Evolutionary conservation across 2,888 invertebrate species (phyloP).

Genomic region (Leptinotarsa rubiginosa): DNA sequence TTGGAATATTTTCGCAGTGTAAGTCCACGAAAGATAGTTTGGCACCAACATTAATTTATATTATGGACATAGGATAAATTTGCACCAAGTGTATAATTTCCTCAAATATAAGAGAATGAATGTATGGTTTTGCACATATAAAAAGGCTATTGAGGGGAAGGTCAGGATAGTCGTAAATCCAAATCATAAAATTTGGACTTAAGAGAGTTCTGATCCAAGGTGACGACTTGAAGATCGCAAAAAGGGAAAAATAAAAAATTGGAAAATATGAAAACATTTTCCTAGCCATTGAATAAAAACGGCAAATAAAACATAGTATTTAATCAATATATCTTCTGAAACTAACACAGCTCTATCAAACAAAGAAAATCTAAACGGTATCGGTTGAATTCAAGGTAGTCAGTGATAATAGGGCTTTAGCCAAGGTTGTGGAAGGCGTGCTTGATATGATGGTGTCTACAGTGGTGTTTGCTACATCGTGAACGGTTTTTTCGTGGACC

Average conservation of each 20-base stretch:
- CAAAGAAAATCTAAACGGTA: constrained; percentile 11
- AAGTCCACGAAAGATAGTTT: not conserved
- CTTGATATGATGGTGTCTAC: constrained; percentile 40
- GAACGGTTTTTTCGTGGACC: constrained; percentile 30
- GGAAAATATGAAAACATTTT: too few relatives aligned
- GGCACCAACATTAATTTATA: not conserved
- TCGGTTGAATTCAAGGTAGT: constrained; percentile 26
- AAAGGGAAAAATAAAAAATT: too few relatives aligned
- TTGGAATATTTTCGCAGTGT: not conserved
- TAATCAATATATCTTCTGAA: constrained; percentile 7
- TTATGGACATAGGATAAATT: not conserved
- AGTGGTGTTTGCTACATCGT: constrained; percentile 23
- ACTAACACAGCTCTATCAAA: constrained; percentile 18
- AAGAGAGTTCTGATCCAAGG: not conserved
- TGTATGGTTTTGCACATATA: not conserved
- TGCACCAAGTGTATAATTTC: not conserved
- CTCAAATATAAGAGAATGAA: constrained; percentile 1
- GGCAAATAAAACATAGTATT: constrained; percentile 13
- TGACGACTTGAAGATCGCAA: not conserved
- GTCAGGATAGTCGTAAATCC: not conserved
- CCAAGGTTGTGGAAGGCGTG: constrained; percentile 39
- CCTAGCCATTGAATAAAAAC: not conserved
- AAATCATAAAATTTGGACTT: not conserved
- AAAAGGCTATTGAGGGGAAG: not conserved
- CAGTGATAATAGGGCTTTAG: constrained; percentile 27